These are phyloP conservation scores for Habrosyne pyritoides DNA, from an alignment of 2,888 invertebrate species.

Conservation along the genomic window DNA sequence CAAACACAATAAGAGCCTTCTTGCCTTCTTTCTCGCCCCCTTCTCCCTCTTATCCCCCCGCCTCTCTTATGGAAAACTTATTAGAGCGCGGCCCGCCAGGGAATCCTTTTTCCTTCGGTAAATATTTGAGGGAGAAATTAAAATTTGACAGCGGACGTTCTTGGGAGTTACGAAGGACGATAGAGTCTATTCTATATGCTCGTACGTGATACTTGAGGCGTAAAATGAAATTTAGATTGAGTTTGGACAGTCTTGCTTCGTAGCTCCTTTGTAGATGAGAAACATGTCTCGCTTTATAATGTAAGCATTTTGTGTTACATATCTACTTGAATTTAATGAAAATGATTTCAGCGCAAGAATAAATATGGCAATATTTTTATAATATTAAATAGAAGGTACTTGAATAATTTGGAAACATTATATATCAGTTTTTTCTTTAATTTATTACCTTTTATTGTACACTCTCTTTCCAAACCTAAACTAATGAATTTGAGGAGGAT, in stretches of 20 bases:
- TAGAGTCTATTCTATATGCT: slow-evolving; percentile 72
- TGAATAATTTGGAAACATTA: no score
- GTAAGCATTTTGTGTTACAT: background rate
- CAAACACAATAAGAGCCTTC: slow-evolving; percentile 83
- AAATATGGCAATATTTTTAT: background rate
- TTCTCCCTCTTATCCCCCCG: slow-evolving; percentile 37
- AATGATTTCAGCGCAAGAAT: background rate
- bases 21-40: slow-evolving; percentile 49
- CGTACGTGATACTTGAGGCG: slow-evolving; percentile 80
- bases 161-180: slow-evolving; percentile 66
- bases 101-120: slow-evolving; percentile 84
- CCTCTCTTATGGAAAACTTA: slow-evolving; percentile 82
- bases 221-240: slow-evolving; percentile 83
- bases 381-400: no score
- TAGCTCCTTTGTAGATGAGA: slow-evolving; percentile 46
- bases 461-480: no score
- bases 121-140: slow-evolving; percentile 84
- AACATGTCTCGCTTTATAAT: slow-evolving; percentile 15
- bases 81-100: slow-evolving; percentile 81
- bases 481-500: no score
- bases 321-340: background rate
- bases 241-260: slow-evolving; percentile 69
- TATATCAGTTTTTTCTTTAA: no score
- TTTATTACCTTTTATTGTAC: no score
- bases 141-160: slow-evolving; percentile 82